Evolutionary conservation across 1,140 invertebrate species (phyloP), one percentile per base, ranked within the genome.

Genomic region (Caenorhabditis remanei): DNA sequence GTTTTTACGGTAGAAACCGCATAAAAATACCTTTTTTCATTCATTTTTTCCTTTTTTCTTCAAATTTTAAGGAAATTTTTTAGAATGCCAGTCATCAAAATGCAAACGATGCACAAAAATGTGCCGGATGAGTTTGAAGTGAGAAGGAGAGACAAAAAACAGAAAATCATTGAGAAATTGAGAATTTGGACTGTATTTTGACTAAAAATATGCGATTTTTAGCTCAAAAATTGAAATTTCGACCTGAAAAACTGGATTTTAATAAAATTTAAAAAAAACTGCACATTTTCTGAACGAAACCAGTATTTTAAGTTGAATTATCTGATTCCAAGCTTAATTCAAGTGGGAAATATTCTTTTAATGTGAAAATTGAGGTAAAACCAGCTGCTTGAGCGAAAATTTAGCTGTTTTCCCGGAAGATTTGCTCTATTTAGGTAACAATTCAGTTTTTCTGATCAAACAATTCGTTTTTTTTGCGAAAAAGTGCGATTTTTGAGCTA

Each of bases 61-160:
- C 24, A 63, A 5, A 21, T 32, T 32, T 9, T 32, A 40, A 21
- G 40, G 32, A 63, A 63, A 63, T 1, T 1, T 32, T 79, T 21
- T n/a, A 79, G 46, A 79, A 79, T 79, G 71, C 71, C 71, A 5
- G 71, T 79, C 46, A 79, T 79, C 46, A 79, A 79, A 79, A 46
- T 79, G 43, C 46, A 48, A 79, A 79, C 71, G n/a, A 79, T 32
- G 9, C 21, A 32, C 21, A 50, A 48, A 14, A 79, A 79, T 11
- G 71, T 79, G 4, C 53, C 71, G 8, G 71, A 79, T 50, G 46
- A 19, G 0, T 79, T 79, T 41, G 71, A 79, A n/a, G 71, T 79
- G 46, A 50, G 71, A n/a, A n/a, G 24, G n/a, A 61, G 32, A 40
- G 63, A 11, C 13, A 32, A 71, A 71, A 46, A 71, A 8, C 19